phyloP scores from a whole-genome alignment of 2,888 invertebrate species.

The Eretmocerus hayati region DNA sequence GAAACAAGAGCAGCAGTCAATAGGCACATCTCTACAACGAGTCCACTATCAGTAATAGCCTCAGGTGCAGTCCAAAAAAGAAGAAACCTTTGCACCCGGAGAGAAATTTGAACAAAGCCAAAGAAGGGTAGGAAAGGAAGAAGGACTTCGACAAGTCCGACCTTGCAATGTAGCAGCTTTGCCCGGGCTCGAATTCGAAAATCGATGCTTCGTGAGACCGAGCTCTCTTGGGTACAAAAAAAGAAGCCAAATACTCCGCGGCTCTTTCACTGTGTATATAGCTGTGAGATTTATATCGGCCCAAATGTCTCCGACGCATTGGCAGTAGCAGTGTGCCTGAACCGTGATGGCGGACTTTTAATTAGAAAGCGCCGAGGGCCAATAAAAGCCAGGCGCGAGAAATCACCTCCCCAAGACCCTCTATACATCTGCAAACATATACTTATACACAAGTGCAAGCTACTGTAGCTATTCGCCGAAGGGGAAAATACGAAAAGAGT shows the following conservation, averaged over 20 bases:
- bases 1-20: too few relatives aligned
- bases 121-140: not conserved
- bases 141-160: not conserved
- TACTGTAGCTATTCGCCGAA: too few relatives aligned
- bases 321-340: not conserved
- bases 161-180: too few relatives aligned
- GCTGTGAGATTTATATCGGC: conserved; percentile 14
- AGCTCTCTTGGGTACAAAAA: not conserved
- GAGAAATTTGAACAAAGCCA: conserved; percentile 14
- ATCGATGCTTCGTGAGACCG: conserved; percentile 9
- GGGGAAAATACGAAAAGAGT: too few relatives aligned
- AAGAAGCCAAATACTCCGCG: too few relatives aligned
- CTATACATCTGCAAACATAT: too few relatives aligned
- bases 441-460: too few relatives aligned
- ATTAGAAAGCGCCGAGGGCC: conserved; percentile 16
- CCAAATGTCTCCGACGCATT: conserved; percentile 9
- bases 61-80: too few relatives aligned
- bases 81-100: conserved; percentile 1
- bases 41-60: too few relatives aligned
- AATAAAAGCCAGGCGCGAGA: conserved; percentile 19
- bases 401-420: conserved; percentile 9
- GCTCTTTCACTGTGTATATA: too few relatives aligned
- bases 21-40: too few relatives aligned
- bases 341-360: conserved; percentile 11
- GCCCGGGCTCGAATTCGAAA: conserved; percentile 16